phyloP scores from a whole-genome alignment of 2,113 vertebrate species.

The Polypterus senegalus region DNA sequence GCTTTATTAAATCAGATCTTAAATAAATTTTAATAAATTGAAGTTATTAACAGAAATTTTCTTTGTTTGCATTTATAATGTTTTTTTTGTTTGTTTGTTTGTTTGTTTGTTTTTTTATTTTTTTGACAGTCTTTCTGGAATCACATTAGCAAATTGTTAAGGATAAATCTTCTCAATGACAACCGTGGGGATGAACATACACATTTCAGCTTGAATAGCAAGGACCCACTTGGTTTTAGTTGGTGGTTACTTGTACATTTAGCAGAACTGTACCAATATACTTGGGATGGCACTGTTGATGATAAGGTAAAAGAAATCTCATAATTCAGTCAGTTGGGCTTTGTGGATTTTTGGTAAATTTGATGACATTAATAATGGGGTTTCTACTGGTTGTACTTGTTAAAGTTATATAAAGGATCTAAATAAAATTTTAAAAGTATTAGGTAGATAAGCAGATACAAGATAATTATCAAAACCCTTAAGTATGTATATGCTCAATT shows the following conservation, averaged over 20 bases:
- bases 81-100: not conserved
- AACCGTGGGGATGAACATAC: constrained; percentile 24
- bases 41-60: no score
- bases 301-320: constrained; percentile 45
- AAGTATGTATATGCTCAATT: no score
- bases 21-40: no score
- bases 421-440: no score
- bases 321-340: no score
- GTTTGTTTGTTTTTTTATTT: constrained; percentile 2
- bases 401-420: no score
- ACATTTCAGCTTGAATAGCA: constrained; percentile 50
- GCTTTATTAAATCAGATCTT: no score
- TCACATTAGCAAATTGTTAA: constrained; percentile 63
- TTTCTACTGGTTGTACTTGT: no score
- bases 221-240: constrained; percentile 74
- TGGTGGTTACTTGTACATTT: constrained; percentile 86
- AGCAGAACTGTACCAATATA: constrained; percentile 64
- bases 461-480: no score
- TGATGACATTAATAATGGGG: no score
- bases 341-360: no score
- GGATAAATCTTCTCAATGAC: constrained; percentile 32
- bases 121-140: constrained; percentile 72
- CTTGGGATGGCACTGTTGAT: constrained; percentile 56
- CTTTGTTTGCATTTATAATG: not conserved
- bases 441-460: no score